These are phyloP conservation scores for Listronotus oregonensis DNA, from an alignment of 1,140 invertebrate species.

Conservation along the genomic window DNA sequence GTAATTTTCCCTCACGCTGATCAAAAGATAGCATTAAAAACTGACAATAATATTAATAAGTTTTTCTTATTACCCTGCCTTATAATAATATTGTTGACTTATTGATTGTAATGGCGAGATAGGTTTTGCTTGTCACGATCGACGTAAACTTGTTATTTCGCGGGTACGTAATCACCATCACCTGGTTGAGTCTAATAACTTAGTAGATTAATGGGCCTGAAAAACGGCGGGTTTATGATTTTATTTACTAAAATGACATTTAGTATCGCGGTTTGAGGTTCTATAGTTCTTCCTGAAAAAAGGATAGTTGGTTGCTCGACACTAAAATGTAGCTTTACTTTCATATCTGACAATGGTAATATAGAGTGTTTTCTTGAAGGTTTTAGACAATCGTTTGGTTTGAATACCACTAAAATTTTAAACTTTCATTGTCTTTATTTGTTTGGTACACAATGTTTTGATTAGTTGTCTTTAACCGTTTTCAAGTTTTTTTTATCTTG, in stretches of 20 bases:
- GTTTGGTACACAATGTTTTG: too few relatives aligned
- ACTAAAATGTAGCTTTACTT: too few relatives aligned
- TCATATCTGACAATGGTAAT: too few relatives aligned
- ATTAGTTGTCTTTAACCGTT: too few relatives aligned
- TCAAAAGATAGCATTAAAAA: neutral
- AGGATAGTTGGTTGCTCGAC: too few relatives aligned
- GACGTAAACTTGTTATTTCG: neutral
- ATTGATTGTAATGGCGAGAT: slow-evolving; percentile 10
- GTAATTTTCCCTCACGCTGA: too few relatives aligned
- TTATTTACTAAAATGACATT: too few relatives aligned
- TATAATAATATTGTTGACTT: slow-evolving; percentile 18
- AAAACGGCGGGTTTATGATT: slow-evolving; percentile 1
- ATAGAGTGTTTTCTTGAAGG: too few relatives aligned
- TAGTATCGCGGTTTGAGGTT: neutral
- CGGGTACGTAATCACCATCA: slow-evolving; percentile 8
- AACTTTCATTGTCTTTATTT: too few relatives aligned
- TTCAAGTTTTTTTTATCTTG: too few relatives aligned
- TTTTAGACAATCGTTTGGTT: too few relatives aligned
- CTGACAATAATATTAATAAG: neutral
- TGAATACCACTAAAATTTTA: too few relatives aligned
- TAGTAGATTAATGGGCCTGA: slow-evolving; percentile 12
- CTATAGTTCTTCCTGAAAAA: neutral
- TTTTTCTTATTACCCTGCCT: neutral
- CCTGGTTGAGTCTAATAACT: slow-evolving; percentile 11
- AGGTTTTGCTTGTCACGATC: slow-evolving; percentile 15